These are phyloP conservation scores for Sisor rabdophorus DNA, from an alignment of 2,113 vertebrate genomes.

Conservation along the genomic window DNA sequence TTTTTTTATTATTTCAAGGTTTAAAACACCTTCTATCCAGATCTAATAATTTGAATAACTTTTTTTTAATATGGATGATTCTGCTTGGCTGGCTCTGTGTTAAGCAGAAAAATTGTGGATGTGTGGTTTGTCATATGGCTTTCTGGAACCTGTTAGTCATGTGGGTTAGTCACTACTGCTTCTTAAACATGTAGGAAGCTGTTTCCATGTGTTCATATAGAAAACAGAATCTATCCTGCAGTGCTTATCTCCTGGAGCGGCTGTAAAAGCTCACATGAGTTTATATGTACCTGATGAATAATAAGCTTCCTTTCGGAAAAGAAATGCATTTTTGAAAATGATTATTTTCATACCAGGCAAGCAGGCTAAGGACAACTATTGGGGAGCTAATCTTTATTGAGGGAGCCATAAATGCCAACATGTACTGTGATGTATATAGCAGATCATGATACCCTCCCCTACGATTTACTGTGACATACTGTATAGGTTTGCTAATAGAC, in stretches of 20 bases:
- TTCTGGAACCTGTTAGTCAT: constrained; percentile 42
- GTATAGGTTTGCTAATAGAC: too few species aligned
- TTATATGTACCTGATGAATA: not conserved
- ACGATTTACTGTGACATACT: too few species aligned
- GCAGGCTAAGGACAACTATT: too few species aligned
- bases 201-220: too few species aligned
- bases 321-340: too few species aligned
- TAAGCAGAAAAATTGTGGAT: not conserved
- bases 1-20: not conserved
- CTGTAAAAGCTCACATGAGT: not conserved
- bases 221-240: not conserved
- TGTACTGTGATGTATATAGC: too few species aligned
- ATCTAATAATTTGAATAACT: not conserved
- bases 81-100: not conserved
- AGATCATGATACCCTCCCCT: too few species aligned
- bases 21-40: not conserved
- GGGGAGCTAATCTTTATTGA: too few species aligned
- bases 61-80: not conserved
- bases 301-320: not conserved
- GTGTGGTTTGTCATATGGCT: constrained; percentile 8
- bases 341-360: too few species aligned
- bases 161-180: constrained; percentile 7
- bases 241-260: not conserved
- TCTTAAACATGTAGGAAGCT: not conserved
- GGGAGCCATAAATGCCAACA: too few species aligned